These are phyloP conservation scores for Linhomoeus sp. DNA, from an alignment of 2,888 invertebrate genomes.

Conservation along the genomic window DNA sequence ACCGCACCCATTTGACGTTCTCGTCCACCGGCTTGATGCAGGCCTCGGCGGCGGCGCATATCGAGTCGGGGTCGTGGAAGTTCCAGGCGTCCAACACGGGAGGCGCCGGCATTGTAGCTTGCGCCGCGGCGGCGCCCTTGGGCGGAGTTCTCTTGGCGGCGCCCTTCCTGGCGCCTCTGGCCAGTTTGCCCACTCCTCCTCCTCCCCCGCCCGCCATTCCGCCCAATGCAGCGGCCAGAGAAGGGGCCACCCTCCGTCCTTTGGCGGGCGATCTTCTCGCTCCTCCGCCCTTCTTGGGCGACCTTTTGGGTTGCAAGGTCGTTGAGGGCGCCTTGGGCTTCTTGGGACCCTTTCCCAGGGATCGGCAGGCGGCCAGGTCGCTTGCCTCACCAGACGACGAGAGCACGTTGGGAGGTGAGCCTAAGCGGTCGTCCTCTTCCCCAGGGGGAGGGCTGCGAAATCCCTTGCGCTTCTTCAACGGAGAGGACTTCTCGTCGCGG, in stretches of 20 bases:
- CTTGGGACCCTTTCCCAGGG: too few relatives aligned
- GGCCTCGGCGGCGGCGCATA: slow-evolving; percentile 2
- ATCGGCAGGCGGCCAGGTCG: too few relatives aligned
- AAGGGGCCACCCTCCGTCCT: not conserved
- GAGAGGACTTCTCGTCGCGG: slow-evolving; percentile 1
- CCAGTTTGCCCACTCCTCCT: not conserved
- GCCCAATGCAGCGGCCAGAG: not conserved
- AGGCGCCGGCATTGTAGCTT: not conserved
- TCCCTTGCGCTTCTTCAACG: slow-evolving; percentile 5
- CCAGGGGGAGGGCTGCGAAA: slow-evolving; percentile 1
- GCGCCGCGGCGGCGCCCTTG: not conserved
- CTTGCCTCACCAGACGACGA: too few relatives aligned
- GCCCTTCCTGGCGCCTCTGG: not conserved
- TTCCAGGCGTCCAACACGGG: not conserved
- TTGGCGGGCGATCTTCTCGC: too few relatives aligned
- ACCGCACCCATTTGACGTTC: slow-evolving; percentile 7
- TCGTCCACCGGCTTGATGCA: slow-evolving; percentile 6
- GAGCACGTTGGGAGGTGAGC: not conserved
- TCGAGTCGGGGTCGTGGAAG: slow-evolving; percentile 2
- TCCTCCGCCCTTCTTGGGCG: not conserved
- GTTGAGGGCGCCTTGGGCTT: not conserved
- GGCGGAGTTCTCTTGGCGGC: not conserved
- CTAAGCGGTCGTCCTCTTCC: not conserved
- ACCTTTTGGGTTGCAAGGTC: not conserved
- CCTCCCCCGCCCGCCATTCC: not conserved